phyloP scores from a whole-genome alignment of 2,888 invertebrate genomes.

The Rapana venosa region DNA sequence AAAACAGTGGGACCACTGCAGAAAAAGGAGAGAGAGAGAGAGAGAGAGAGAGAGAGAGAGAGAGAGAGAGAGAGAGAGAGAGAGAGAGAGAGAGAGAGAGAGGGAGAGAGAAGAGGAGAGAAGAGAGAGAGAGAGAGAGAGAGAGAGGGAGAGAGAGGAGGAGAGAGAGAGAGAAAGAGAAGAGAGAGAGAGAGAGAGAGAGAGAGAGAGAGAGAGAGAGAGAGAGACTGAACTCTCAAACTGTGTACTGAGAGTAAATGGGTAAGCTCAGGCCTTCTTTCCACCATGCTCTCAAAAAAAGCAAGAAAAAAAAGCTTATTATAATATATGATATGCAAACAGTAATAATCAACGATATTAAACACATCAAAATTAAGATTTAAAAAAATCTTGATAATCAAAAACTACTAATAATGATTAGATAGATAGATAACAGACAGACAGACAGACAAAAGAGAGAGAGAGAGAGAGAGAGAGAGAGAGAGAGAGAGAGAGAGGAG shows the following conservation, averaged over 20 bases:
- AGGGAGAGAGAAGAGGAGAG: neutral
- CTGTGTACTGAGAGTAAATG: too few species aligned
- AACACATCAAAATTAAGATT: too few species aligned
- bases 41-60: too few species aligned
- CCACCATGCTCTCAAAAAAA: too few species aligned
- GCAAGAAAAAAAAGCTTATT: too few species aligned
- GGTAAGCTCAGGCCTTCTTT: too few species aligned
- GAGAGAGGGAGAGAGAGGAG: constrained; percentile 2
- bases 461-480: neutral
- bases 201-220: neutral
- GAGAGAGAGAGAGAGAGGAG: neutral
- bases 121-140: neutral
- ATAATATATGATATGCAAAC: too few species aligned
- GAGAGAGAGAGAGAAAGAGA: neutral
- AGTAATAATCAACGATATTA: too few species aligned
- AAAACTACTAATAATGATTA: too few species aligned
- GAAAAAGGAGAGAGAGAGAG: too few species aligned
- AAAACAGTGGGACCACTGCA: neutral
- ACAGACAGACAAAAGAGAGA: neutral
- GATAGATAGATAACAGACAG: neutral
- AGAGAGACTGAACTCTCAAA: too few species aligned
- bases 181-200: neutral
- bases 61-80: neutral
- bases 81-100: neutral
- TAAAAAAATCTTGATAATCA: too few species aligned